Conservation (phyloP, 2,113 vertebrate species). For the Synodontis membranacea region DNA sequence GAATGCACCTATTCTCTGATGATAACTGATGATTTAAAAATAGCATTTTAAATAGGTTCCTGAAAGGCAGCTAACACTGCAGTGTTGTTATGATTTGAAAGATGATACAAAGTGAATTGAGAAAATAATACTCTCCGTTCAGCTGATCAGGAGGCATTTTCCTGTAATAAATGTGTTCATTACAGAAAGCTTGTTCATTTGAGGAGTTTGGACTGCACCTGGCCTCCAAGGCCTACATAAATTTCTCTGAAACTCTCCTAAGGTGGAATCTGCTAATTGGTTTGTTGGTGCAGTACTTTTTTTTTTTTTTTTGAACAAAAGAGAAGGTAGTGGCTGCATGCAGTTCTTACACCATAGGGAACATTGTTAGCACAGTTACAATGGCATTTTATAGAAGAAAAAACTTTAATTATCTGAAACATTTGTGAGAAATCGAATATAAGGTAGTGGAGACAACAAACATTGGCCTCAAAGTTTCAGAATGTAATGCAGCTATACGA, state of each 20-base stretch:
- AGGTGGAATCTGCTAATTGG: background rate
- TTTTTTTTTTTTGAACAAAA: background rate
- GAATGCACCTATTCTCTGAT: constrained; percentile 13
- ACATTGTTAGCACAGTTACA: background rate
- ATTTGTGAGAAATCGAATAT: background rate
- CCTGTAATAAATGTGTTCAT: background rate
- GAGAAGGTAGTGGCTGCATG: background rate
- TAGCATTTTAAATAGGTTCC: constrained; percentile 22
- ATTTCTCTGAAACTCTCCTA: background rate
- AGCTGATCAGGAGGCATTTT: constrained; percentile 14
- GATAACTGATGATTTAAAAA: background rate
- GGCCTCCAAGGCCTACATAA: background rate
- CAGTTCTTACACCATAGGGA: background rate
- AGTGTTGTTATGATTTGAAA: constrained; percentile 7
- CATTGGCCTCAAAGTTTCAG: background rate
- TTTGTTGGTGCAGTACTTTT: background rate
- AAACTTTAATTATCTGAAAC: background rate
- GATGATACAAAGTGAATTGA: constrained; percentile 4
- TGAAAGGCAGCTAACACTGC: constrained; percentile 2
- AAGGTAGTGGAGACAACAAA: background rate
- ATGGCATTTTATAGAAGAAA: background rate
- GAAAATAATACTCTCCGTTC: constrained; percentile 5
- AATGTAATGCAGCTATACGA: background rate
- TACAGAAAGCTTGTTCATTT: constrained; percentile 3
- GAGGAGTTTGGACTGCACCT: background rate